phyloP scores from a whole-genome alignment of 2,888 invertebrate species.

The Mactromeris polynyma region DNA sequence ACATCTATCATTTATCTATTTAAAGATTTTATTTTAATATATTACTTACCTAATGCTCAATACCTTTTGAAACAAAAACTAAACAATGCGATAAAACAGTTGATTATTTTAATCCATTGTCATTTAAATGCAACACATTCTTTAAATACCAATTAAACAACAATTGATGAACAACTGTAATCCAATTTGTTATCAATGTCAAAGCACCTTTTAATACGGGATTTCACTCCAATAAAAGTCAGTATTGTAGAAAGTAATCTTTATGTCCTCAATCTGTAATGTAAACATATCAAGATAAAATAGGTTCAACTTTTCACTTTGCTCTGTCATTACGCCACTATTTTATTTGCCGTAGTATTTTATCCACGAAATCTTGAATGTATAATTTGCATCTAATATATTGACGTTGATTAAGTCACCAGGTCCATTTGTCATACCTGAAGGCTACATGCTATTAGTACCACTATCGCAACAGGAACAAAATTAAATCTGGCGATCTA shows the following conservation, averaged over 20 bases:
- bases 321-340: constrained; percentile 4
- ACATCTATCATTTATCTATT: not conserved
- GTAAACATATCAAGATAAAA: constrained; percentile 11
- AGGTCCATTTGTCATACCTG: not conserved
- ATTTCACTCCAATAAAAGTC: not conserved
- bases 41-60: not conserved
- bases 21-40: not conserved
- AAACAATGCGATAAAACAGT: not conserved
- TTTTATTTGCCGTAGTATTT: not conserved
- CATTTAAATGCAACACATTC: constrained; percentile 19
- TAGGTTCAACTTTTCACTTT: constrained; percentile 10
- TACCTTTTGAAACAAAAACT: not conserved
- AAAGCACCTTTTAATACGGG: not conserved
- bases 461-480: not conserved
- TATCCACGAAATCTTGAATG: not conserved
- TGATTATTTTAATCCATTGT: not conserved
- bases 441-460: not conserved
- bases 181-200: constrained; percentile 7
- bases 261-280: not conserved
- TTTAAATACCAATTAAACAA: constrained; percentile 1
- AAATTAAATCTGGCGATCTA: not conserved
- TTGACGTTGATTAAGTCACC: not conserved
- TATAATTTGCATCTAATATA: constrained; percentile 6
- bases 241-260: not conserved
- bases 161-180: not conserved